These are phyloP conservation scores for Volucella zonaria DNA, from an alignment of 2,888 invertebrate species.

Conservation along the genomic window DNA sequence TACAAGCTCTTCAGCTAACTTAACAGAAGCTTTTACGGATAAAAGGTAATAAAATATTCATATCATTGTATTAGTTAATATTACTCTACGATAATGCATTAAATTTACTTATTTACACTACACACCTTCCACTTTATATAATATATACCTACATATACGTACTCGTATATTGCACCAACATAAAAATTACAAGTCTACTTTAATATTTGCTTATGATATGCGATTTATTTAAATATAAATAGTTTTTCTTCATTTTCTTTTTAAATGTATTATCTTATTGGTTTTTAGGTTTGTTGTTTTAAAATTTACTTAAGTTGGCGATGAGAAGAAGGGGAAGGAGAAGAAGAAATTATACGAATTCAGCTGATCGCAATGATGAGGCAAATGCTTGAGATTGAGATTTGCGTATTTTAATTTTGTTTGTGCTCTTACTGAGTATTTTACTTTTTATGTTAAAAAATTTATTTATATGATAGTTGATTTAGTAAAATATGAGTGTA, in stretches of 20 bases:
- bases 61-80: constrained; percentile 7
- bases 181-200: constrained; percentile 47
- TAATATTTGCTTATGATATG: constrained; percentile 68
- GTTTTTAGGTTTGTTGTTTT: constrained; percentile 12
- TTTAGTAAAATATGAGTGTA: too few relatives aligned
- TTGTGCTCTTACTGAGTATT: constrained; percentile 35
- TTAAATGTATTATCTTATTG: constrained; percentile 17
- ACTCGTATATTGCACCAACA: constrained; percentile 71
- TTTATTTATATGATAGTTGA: too few relatives aligned
- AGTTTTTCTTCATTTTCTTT: constrained; percentile 29
- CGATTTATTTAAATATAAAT: constrained; percentile 53
- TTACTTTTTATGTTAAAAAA: too few relatives aligned
- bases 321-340: neutral
- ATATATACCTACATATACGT: constrained; percentile 13
- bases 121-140: constrained; percentile 29
- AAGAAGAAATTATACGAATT: constrained; percentile 1
- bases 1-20: constrained; percentile 31
- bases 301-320: constrained; percentile 44
- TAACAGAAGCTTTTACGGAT: constrained; percentile 41
- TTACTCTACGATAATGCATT: constrained; percentile 44
- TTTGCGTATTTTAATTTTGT: constrained; percentile 22
- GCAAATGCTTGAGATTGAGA: neutral
- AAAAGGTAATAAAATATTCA: constrained; percentile 44
- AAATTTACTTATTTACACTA: constrained; percentile 67
- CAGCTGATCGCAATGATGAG: constrained; percentile 19